Conservation (phyloP, 2,888 invertebrate genomes). For the Cantharis flavilabris region DNA sequence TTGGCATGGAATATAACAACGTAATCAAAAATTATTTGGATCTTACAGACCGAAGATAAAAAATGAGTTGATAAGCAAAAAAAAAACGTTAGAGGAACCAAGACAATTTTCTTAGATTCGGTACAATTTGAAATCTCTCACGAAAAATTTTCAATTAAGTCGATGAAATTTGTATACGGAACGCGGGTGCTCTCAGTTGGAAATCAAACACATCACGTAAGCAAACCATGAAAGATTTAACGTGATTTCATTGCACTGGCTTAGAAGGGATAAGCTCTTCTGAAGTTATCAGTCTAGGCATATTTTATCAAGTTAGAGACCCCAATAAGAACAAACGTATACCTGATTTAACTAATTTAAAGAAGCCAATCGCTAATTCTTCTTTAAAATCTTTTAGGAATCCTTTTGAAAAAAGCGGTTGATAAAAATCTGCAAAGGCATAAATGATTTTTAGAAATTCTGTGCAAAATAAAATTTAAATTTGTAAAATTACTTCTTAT, state of each 20-base stretch:
- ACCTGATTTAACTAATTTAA: neutral
- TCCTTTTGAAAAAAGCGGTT: neutral
- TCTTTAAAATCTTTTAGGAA: neutral
- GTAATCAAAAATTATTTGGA: neutral
- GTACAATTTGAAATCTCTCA: neutral
- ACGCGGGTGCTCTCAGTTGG: neutral
- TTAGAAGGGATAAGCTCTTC: neutral
- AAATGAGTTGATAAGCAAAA: neutral
- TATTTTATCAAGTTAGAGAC: neutral
- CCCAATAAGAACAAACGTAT: neutral
- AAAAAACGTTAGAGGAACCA: neutral
- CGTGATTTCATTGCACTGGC: neutral
- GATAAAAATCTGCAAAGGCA: neutral
- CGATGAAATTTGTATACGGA: neutral
- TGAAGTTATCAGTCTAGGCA: neutral
- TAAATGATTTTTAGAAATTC: neutral
- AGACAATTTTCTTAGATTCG: neutral
- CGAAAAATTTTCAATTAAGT: neutral
- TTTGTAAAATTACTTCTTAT: neutral
- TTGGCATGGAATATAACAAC: neutral
- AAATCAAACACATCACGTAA: neutral
- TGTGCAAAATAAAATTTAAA: neutral
- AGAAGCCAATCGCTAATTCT: neutral
- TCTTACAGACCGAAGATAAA: neutral
- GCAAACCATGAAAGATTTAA: neutral